phyloP scores from a whole-genome alignment of 1,140 invertebrate genomes.

The Euwallacea similis region DNA sequence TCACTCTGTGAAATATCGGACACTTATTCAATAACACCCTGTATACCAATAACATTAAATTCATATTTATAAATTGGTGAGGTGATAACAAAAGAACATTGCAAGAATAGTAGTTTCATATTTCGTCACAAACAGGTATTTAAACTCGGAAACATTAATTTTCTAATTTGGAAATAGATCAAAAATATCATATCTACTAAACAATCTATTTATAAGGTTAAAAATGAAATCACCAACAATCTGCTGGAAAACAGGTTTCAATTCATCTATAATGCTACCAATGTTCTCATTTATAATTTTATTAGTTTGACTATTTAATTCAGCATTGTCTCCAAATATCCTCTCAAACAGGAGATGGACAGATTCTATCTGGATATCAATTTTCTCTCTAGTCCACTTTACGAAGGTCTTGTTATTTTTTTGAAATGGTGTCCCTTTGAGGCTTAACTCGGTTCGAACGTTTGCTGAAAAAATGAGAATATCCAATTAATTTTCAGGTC shows the following conservation, averaged over 20 bases:
- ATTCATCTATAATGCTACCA: slow-evolving; percentile 38
- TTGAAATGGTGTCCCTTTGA: slow-evolving; percentile 40
- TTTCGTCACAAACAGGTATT: no score
- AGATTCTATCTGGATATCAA: slow-evolving; percentile 35
- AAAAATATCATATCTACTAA: slow-evolving; percentile 37
- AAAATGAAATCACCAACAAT: slow-evolving; percentile 40
- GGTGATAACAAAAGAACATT: no score
- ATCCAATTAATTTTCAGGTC: no score
- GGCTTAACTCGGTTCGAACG: slow-evolving; percentile 18
- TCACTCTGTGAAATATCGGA: no score
- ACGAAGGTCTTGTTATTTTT: slow-evolving; percentile 45
- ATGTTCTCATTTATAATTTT: slow-evolving; percentile 45
- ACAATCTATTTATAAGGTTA: slow-evolving; percentile 37
- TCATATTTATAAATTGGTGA: no score
- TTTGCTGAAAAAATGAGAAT: slow-evolving; percentile 38
- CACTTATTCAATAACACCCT: no score
- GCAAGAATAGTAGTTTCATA: no score
- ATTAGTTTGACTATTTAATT: slow-evolving; percentile 48
- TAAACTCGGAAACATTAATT: no score
- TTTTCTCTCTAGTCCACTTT: slow-evolving; percentile 27
- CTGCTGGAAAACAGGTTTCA: slow-evolving; percentile 38
- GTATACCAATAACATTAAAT: no score
- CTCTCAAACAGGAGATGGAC: slow-evolving; percentile 31
- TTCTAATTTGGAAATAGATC: slow-evolving; percentile 36
- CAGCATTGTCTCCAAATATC: slow-evolving; percentile 47